These are phyloP conservation scores for Eciton burchellii DNA, from an alignment of 1,140 invertebrate genomes.

Conservation along the genomic window DNA sequence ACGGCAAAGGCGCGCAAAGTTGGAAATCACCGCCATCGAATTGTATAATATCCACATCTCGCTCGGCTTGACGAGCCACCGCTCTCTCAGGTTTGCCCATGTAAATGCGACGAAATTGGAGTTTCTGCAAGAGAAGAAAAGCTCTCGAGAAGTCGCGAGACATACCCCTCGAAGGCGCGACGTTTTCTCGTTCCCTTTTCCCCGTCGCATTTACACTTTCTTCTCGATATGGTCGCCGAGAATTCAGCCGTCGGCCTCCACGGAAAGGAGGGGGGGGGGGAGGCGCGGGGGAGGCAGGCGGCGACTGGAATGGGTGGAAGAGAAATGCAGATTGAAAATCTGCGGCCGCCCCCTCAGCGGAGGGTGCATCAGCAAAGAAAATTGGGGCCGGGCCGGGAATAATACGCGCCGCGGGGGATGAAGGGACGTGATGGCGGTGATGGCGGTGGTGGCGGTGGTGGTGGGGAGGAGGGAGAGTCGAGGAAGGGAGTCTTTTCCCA, in stretches of 20 bases:
- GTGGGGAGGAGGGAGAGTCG: no score
- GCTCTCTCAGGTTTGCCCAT: constrained; percentile 56
- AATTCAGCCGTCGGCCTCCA: constrained; percentile 48
- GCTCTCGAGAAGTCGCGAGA: constrained; percentile 42
- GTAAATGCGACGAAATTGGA: constrained; percentile 57
- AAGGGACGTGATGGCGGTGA: constrained; percentile 7
- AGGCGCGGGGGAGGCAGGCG: neutral
- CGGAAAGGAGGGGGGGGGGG: neutral
- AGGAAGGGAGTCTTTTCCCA: constrained; percentile 62
- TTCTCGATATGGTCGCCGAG: constrained; percentile 28
- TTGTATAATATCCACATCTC: constrained; percentile 41
- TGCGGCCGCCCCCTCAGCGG: constrained; percentile 59
- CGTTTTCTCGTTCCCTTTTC: constrained; percentile 18
- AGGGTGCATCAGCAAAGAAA: constrained; percentile 73
- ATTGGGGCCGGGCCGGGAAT: constrained; percentile 72
- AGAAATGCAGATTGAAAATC: constrained; percentile 76
- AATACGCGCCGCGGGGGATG: constrained; percentile 61
- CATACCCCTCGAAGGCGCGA: constrained; percentile 20
- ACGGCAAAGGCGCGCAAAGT: constrained; percentile 16
- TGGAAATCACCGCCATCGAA: constrained; percentile 36
- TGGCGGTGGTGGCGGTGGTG: no score
- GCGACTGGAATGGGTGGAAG: constrained; percentile 54
- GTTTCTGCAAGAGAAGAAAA: constrained; percentile 56
- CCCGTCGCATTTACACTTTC: constrained; percentile 57
- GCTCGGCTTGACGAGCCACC: constrained; percentile 37